Conservation (phyloP, 1,140 invertebrate species). For the Cotesia glomerata region DNA sequence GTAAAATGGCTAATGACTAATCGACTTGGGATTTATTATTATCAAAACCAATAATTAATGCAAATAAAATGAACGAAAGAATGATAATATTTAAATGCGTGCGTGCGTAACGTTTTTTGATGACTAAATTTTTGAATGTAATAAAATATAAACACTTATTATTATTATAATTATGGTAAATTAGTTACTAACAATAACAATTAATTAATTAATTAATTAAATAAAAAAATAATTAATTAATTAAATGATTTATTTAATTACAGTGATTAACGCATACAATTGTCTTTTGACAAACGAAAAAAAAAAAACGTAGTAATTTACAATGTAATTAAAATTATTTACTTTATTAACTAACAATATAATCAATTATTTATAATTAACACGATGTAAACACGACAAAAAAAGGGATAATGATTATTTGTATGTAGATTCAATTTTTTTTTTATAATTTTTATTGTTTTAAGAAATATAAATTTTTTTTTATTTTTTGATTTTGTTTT, state of each 20-base stretch:
- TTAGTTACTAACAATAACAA: neutral
- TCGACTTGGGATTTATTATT: constrained; percentile 11
- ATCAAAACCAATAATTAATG: too few relatives aligned
- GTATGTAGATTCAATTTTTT: neutral
- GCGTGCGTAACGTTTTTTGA: neutral
- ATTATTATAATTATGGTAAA: neutral
- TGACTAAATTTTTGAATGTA: neutral
- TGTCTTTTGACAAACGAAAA: too few relatives aligned
- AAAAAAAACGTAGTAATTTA: too few relatives aligned
- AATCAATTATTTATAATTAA: too few relatives aligned
- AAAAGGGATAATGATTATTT: neutral
- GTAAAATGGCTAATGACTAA: constrained; percentile 7
- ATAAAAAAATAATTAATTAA: too few relatives aligned
- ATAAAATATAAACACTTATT: neutral
- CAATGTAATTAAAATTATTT: too few relatives aligned
- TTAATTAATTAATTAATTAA: too few relatives aligned
- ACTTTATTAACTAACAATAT: too few relatives aligned
- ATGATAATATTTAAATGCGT: neutral
- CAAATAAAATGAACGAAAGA: neutral
- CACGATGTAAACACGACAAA: too few relatives aligned
- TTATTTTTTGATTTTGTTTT: neutral
- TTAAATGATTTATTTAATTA: too few relatives aligned
- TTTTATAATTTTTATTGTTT: neutral
- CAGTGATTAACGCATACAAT: too few relatives aligned
- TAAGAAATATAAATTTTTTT: neutral